Evolutionary conservation across 2,888 invertebrate genomes (phyloP).

Genomic region (Phaedon cochleariae): DNA sequence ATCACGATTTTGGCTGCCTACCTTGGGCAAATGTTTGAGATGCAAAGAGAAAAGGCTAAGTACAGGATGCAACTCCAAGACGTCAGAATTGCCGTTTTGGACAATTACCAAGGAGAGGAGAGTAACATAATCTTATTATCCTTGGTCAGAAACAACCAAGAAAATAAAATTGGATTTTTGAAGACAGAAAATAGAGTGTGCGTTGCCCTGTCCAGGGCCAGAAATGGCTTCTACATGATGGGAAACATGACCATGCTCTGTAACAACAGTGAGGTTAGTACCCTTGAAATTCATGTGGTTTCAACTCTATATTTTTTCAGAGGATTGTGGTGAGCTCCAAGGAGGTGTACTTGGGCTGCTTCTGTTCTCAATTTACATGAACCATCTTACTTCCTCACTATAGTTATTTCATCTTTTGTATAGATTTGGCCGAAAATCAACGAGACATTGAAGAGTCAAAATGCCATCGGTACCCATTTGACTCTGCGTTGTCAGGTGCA

Average conservation of each 20-base stretch:
- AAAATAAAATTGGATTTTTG: conserved; percentile 76
- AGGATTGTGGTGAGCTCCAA: no score
- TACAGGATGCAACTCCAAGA: conserved; percentile 65
- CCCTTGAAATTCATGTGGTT: neutral
- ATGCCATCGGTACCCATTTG: conserved; percentile 66
- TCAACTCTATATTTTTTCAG: conserved; percentile 5
- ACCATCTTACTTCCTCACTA: no score
- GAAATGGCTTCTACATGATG: conserved; percentile 75
- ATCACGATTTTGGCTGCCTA: conserved; percentile 81
- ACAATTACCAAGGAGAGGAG: conserved; percentile 86
- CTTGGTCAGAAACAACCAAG: conserved; percentile 77
- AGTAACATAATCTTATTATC: conserved; percentile 81
- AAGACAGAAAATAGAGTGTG: conserved; percentile 76
- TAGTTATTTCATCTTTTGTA: no score
- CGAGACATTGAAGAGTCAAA: conserved; percentile 61
- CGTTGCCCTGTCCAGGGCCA: conserved; percentile 80
- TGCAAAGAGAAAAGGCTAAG: conserved; percentile 66
- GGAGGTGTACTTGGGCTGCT: no score
- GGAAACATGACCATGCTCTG: conserved; percentile 74
- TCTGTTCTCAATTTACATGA: no score
- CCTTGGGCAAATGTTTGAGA: conserved; percentile 72
- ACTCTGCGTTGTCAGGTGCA: conserved; percentile 67
- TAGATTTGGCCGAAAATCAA: conserved; percentile 68
- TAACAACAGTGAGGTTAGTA: conserved; percentile 60
- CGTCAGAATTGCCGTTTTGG: conserved; percentile 73